These are phyloP conservation scores for Eupithecia tripunctaria DNA, from an alignment of 2,888 invertebrate genomes.

Conservation along the genomic window DNA sequence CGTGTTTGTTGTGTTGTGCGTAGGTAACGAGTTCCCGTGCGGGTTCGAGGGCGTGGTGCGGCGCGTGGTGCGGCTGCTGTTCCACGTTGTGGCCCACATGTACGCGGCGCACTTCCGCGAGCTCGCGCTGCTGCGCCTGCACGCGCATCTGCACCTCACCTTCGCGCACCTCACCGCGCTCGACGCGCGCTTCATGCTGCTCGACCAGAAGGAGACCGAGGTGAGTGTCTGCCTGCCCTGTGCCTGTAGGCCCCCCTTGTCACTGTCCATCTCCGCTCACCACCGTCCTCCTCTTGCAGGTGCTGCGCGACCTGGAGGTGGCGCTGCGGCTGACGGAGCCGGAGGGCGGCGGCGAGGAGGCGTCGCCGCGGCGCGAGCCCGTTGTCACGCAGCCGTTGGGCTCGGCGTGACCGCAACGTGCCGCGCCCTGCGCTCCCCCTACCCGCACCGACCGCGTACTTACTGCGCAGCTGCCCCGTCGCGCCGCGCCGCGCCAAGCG, in stretches of 20 bases:
- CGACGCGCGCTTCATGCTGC: conserved; percentile 93
- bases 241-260: too few relatives aligned
- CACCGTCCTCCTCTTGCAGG: conserved; percentile 61
- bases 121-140: conserved; percentile 95
- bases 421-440: conserved; percentile 51
- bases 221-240: conserved; percentile 29
- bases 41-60: conserved; percentile 97
- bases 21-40: conserved; percentile 96
- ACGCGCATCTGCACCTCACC: conserved; percentile 98
- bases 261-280: too few relatives aligned
- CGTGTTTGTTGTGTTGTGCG: not conserved
- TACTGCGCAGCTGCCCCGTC: conserved; percentile 62
- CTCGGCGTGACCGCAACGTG: conserved; percentile 67
- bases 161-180: conserved; percentile 97
- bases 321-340: conserved; percentile 88
- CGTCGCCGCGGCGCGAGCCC: conserved; percentile 34
- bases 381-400: conserved; percentile 37
- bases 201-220: conserved; percentile 98
- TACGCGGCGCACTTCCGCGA: conserved; percentile 99
- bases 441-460: conserved; percentile 52
- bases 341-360: conserved; percentile 58
- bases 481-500: conserved; percentile 58
- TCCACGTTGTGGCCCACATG: conserved; percentile 99
- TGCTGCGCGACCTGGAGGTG: conserved; percentile 95
- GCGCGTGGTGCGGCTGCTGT: conserved; percentile 97